Base-by-base conservation (phyloP, 2,797 vertebrate genomes). In the Acrossocheilus wenchowensis region DNA sequence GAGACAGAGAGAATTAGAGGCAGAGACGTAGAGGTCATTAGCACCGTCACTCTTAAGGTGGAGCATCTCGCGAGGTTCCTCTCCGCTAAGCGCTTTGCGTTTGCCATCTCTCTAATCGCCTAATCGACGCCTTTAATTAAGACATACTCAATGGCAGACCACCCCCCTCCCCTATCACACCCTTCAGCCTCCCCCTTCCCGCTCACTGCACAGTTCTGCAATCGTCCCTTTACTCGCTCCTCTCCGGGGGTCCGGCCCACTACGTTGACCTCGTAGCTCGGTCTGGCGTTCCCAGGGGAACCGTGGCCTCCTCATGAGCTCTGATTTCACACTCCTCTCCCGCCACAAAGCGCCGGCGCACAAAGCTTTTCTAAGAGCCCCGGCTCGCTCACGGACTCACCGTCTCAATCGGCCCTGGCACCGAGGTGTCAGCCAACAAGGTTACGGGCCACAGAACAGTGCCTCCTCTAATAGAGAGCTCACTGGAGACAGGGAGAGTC, bases 401-500 rank as follows among this genome's bases (percentile, higher is more conserved):
- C 90, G 93, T 94, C 94, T 94, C 94, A 94, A 93, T 92, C 91
- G 91, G 90, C 90, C 89, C 87, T 91, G 92, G 91, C 91, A 93
- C 91, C 90, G 62, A 96, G 96, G 97, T 97, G 97, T 98, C 97
- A 97, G 96, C 95, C 96, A 97, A 96, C 97, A 97, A 98, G 98
- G 97, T 98, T 98, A 98, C 95, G 93, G 96, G 96, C 96, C 96
- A 95, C 95, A 95, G 94, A 97, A 96, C 94, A 94, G 95, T 94
- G 93, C 94, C 95, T 88, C 66, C 39, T 96, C 96, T 97, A 97
- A 97, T 97, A 97, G 96, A 97, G 96, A 97, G 95, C 96, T 96
- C 96, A 96, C 74, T 83, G 84, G 74, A 86, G 84, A 87, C 73
- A 87, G 72, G 66, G 87, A 52, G 79, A 83, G 83, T 54, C 48